A percentile compares a stretch with the other conserved stretches of the same genome.
Evolutionary conservation across 2,797 vertebrate genomes (phyloP).

Genomic region (Emydoidea blandingii): DNA sequence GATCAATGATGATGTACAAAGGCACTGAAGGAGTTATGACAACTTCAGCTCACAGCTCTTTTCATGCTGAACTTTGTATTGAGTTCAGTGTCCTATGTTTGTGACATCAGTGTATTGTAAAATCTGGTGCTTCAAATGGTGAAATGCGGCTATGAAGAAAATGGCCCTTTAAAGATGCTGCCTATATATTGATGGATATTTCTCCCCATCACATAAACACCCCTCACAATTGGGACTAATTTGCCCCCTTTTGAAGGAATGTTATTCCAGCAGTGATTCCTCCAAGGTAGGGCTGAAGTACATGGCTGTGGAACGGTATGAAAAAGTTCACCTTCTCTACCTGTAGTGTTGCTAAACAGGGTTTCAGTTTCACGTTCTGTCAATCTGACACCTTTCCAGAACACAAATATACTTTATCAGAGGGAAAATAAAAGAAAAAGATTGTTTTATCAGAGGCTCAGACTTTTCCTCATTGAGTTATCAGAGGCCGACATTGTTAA

Average conservation of each 20-base stretch:
- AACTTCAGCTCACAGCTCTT: slow-evolving; percentile 19
- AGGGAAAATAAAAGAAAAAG: not conserved
- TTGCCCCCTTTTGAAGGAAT: not conserved
- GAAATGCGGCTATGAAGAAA: slow-evolving; percentile 37
- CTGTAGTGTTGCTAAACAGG: not conserved
- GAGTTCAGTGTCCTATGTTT: slow-evolving; percentile 8
- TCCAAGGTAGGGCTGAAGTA: not conserved
- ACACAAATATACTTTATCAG: not conserved
- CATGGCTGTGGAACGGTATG: not conserved
- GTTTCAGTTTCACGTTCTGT: not conserved
- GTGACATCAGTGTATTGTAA: slow-evolving; percentile 49
- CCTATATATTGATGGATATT: not conserved
- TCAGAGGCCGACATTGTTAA: not conserved
- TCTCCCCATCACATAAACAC: not conserved
- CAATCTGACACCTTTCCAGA: not conserved
- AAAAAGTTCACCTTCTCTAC: not conserved
- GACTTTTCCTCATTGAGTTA: not conserved
- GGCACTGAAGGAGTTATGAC: not conserved
- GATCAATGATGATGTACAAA: not conserved
- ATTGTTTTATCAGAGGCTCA: not conserved
- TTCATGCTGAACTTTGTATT: slow-evolving; percentile 32
- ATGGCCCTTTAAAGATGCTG: not conserved
- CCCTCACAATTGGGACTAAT: not conserved
- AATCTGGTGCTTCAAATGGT: slow-evolving; percentile 42
- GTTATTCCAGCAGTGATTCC: not conserved